phyloP scores from a whole-genome alignment of 2,888 invertebrate species.

The Amiota minor region DNA sequence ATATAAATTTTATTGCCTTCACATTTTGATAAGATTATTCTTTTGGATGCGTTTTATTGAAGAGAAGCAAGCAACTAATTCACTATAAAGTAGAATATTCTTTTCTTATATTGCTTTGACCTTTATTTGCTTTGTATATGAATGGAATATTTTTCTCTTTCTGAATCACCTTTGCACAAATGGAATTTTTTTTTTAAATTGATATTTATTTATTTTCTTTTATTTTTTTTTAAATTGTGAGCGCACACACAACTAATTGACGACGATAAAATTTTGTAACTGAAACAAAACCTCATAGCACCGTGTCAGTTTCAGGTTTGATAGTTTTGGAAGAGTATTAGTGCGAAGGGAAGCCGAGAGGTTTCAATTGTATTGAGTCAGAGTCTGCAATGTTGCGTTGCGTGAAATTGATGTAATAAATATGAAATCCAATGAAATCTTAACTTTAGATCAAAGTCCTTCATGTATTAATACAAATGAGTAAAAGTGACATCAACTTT shows the following conservation, averaged over 20 bases:
- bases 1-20: too few species aligned
- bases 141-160: not conserved
- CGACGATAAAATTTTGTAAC: not conserved
- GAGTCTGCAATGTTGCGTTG: conserved; percentile 1
- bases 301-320: not conserved
- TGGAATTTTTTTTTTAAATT: not conserved
- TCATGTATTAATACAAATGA: not conserved
- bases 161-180: conserved; percentile 8
- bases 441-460: not conserved
- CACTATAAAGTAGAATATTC: not conserved
- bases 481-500: conserved; percentile 18
- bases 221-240: not conserved
- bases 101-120: not conserved
- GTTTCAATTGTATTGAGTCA: not conserved
- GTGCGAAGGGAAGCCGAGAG: not conserved
- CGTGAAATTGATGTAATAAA: conserved; percentile 22
- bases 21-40: too few species aligned
- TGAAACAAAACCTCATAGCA: conserved; percentile 4
- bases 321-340: not conserved
- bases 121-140: not conserved
- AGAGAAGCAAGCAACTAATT: not conserved
- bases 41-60: too few species aligned
- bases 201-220: not conserved
- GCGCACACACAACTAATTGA: conserved; percentile 7
- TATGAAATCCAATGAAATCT: not conserved